Evolutionary conservation across 2,888 invertebrate genomes (phyloP), one percentile per base, ranked within the genome.

Genomic region (Tiphia femorata): DNA sequence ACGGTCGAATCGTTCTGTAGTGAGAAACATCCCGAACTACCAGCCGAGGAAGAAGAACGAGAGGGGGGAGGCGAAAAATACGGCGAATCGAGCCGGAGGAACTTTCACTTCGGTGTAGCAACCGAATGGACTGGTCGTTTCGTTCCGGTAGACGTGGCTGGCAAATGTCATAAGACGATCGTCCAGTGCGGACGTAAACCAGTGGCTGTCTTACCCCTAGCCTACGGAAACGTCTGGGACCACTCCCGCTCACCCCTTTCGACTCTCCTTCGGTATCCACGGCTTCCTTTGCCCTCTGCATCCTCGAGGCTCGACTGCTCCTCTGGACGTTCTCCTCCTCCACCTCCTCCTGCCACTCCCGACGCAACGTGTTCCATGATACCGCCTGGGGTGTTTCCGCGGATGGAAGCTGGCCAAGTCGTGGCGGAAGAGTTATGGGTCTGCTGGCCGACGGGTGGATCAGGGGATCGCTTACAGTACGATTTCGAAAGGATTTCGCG

Each of bases 331-430:
- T 33, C 14, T n/a, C 33, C 12, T n/a, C n/a, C 29, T 14, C 2
- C 33, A 25, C 25, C 25, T 8, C 25, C 12, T 8, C 33, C 8
- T 33, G 8, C 33, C 33, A 33, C 12, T 14, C 12, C 33, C 33
- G 3, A 33, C 33, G 33, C 37, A 17, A 17, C 37, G 37, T 37
- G 37, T 37, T 37, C 37, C 17, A 17, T 8, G 37, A 19, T 37
- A 19, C 7, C 17, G 19, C 17, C 37, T 63, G 51, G 58, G 66
- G 61, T 67, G 70, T 74, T 71, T 70, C 66, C 66, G 66, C 67
- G 58, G 62, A 76, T 78, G 77, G 78, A 79, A 75, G 65, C 64
- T 58, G 62, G 78, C 79, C 79, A 78, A 77, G 68, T 76, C 72
- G 70, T 58, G 59, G 57, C 55, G 50, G 58, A 62, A 76, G 75